phyloP scores from a whole-genome alignment of 2,113 vertebrate genomes.

The Xenotilapia flavipinnis region DNA sequence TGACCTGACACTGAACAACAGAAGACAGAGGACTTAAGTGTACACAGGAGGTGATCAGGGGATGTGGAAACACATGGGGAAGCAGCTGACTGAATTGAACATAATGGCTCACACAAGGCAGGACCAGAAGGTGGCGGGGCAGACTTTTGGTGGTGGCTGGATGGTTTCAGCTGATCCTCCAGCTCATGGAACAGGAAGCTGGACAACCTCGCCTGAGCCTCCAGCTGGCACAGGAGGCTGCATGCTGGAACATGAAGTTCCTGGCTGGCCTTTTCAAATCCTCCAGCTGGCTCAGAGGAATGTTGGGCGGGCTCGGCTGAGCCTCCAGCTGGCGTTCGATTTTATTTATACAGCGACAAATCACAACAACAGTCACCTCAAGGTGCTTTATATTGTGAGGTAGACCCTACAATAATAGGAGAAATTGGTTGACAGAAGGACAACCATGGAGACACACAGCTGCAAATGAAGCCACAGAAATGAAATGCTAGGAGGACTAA shows the following conservation, averaged over 20 bases:
- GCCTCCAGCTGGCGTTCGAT: neutral
- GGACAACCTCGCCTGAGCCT: neutral
- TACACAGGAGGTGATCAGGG: neutral
- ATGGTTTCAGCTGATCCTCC: neutral
- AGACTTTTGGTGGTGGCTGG: neutral
- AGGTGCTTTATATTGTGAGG: neutral
- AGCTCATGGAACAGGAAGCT: neutral
- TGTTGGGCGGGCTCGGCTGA: neutral
- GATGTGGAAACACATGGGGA: neutral
- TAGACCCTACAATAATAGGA: neutral
- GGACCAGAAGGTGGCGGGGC: neutral
- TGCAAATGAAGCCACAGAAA: neutral
- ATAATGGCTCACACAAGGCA: neutral
- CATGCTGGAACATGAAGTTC: neutral
- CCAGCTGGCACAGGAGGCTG: neutral
- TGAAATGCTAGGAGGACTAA: neutral
- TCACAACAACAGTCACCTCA: neutral
- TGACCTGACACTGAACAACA: neutral
- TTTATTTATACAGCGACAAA: neutral
- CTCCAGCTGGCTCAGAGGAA: neutral
- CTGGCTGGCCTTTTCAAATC: neutral
- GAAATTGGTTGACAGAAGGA: neutral
- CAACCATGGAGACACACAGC: neutral
- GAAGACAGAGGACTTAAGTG: neutral
- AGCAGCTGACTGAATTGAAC: neutral